Percentiles rank a stretch among this genome's conserved stretches.
Conservation (phyloP, 2,113 vertebrate species). For the Ammodytes dubius region DNA sequence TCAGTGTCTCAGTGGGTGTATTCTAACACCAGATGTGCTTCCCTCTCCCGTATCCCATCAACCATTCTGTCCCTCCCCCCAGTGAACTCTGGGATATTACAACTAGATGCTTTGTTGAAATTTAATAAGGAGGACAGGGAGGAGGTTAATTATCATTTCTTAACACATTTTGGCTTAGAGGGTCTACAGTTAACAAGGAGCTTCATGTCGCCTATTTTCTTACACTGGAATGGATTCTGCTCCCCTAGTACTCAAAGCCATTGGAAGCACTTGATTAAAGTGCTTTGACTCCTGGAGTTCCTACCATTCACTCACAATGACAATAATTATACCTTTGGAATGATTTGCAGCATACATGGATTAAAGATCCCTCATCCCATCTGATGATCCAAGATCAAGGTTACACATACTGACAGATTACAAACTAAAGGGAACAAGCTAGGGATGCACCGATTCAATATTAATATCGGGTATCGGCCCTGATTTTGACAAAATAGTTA, state of each 20-base stretch:
- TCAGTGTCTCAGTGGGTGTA: conserved; percentile 70
- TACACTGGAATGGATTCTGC: background rate
- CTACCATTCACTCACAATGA: conserved; percentile 1
- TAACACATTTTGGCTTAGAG: conserved; percentile 29
- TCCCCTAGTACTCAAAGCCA: conserved; percentile 7
- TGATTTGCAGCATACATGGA: background rate
- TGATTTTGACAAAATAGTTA: no score
- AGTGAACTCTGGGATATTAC: conserved; percentile 64
- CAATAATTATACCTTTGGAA: background rate
- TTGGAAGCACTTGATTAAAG: conserved; percentile 27
- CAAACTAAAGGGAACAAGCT: background rate
- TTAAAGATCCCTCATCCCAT: background rate
- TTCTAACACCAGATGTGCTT: conserved; percentile 73
- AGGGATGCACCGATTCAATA: no score
- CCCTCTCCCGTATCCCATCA: conserved; percentile 52
- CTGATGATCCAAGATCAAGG: background rate
- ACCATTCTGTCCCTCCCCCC: conserved; percentile 59
- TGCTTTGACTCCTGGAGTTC: conserved; percentile 3
- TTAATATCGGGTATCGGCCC: no score
- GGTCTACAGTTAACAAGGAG: conserved; percentile 30
- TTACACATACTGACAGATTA: background rate
- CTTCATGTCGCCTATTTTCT: background rate
- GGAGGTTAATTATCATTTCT: conserved; percentile 68
- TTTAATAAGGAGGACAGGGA: conserved; percentile 60
- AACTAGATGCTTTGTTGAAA: conserved; percentile 55